Evolutionary conservation across 2,797 vertebrate species (phyloP), one percentile per base, ranked within the genome.

Genomic region (Peromyscus attwateri): DNA sequence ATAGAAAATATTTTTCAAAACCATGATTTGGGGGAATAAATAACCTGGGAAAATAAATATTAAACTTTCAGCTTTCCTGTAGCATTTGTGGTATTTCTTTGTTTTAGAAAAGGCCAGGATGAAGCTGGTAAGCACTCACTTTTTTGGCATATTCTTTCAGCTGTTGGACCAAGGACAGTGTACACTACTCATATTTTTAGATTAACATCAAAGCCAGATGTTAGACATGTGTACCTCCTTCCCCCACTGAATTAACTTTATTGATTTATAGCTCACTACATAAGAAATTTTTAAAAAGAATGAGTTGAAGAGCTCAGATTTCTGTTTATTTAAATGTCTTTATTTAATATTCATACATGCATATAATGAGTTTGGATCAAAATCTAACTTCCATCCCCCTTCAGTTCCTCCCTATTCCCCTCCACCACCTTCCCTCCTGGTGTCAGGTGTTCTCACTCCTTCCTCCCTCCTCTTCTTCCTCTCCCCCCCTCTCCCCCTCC

Each of bases 171-270:
- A 73, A 93, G 62, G 40, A 97, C 55, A 52, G 89, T 79, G 23
- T 2, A 43, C 60, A 64, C 60, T 64, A 46, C 37, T 64, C 7
- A n/a, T 97, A 81, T 80, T 95, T 96, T 96, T 92, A 95, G 92
- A 92, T 97, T 92, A 82, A 85, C 57, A 91, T 95, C 77, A 94
- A 91, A 97, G 92, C 55, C 94, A 95, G 55, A 92, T 96, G 60
- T 95, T 94, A 93, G 95, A 89, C 40, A 83, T 91, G 17, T 27
- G 21, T n/a, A 25, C 21, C 34, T 8, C 43, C 34, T 25, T 25
- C 25, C 64, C 71, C 27, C 12, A 37, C 16, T n/a, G 60, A 92
- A 85, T 89, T 93, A 83, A 68, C 89, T 87, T 60, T 60, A 70
- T 77, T 95, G 64, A 46, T 93, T 90, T 82, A 84, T 95, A 92